These are phyloP conservation scores for Mamestra configurata DNA, from an alignment of 1,140 invertebrate genomes.

Conservation along the genomic window DNA sequence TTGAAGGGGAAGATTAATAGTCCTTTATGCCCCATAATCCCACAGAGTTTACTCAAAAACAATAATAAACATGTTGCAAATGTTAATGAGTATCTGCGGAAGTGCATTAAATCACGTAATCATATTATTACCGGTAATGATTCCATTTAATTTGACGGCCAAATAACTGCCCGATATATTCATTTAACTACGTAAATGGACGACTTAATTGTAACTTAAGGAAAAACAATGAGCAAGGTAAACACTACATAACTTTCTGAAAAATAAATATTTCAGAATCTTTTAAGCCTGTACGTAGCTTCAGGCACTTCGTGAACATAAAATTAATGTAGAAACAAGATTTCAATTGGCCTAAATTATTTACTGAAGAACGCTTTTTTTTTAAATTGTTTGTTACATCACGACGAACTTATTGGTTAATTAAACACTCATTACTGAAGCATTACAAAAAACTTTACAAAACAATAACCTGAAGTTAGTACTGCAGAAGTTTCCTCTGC, in stretches of 20 bases:
- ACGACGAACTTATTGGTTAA: not conserved
- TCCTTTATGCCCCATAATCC: too few species aligned
- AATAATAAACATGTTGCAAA: slow-evolving; percentile 17
- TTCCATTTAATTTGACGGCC: not conserved
- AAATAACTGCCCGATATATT: not conserved
- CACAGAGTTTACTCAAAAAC: not conserved
- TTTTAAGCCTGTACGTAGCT: not conserved
- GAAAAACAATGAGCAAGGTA: not conserved
- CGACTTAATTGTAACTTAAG: not conserved
- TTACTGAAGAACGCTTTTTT: not conserved
- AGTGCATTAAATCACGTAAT: not conserved
- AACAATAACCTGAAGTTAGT: slow-evolving; percentile 67
- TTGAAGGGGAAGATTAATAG: too few species aligned
- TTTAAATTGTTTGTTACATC: not conserved
- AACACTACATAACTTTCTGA: not conserved
- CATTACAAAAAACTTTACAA: not conserved
- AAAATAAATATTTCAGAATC: too few species aligned
- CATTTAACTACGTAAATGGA: not conserved
- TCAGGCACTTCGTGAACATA: not conserved
- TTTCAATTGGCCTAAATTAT: not conserved
- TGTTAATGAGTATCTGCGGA: not conserved
- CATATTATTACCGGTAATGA: not conserved
- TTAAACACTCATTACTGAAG: not conserved
- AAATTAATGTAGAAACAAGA: not conserved
- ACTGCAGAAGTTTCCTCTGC: slow-evolving; percentile 57